A percentile compares a stretch with the other conserved stretches of the same genome.
Conservation (phyloP, 2,888 invertebrate species). For the Achlya flavicornis region DNA sequence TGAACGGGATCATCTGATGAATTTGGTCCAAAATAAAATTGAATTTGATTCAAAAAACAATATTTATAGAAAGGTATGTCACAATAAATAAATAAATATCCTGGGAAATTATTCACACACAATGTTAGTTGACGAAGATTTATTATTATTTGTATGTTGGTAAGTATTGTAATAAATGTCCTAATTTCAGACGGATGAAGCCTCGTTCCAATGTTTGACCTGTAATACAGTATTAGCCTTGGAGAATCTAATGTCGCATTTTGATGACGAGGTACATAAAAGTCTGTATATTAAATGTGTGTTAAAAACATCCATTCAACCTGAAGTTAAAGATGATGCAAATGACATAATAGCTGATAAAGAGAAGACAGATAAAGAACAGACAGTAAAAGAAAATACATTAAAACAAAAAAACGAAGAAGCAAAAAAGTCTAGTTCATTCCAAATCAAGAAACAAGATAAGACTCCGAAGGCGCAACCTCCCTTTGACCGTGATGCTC, state of each 20-base stretch:
- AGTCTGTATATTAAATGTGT: constrained; percentile 25
- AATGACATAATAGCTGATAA: constrained; percentile 11
- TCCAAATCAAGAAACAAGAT: not conserved
- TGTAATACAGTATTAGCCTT: constrained; percentile 44
- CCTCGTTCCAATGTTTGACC: constrained; percentile 54
- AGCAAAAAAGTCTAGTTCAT: constrained; percentile 2
- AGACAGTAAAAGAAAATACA: constrained; percentile 7
- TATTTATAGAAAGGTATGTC: constrained; percentile 53
- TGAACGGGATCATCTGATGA: constrained; percentile 45
- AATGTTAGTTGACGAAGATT: too few species aligned
- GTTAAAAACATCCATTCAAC: not conserved
- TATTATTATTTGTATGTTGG: too few species aligned
- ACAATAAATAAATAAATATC: too few species aligned
- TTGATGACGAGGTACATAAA: constrained; percentile 33
- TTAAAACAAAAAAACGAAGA: constrained; percentile 8
- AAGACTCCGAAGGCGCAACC: not conserved
- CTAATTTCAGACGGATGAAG: constrained; percentile 50
- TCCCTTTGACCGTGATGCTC: constrained; percentile 19
- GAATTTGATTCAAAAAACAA: constrained; percentile 37
- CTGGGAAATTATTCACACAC: too few species aligned
- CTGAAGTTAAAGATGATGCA: not conserved
- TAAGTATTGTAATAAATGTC: too few species aligned
- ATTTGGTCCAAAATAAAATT: constrained; percentile 48
- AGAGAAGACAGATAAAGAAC: constrained; percentile 10
- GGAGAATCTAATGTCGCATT: constrained; percentile 32